phyloP scores from a whole-genome alignment of 1,140 invertebrate genomes.

The Hydropsyche tenuis region DNA sequence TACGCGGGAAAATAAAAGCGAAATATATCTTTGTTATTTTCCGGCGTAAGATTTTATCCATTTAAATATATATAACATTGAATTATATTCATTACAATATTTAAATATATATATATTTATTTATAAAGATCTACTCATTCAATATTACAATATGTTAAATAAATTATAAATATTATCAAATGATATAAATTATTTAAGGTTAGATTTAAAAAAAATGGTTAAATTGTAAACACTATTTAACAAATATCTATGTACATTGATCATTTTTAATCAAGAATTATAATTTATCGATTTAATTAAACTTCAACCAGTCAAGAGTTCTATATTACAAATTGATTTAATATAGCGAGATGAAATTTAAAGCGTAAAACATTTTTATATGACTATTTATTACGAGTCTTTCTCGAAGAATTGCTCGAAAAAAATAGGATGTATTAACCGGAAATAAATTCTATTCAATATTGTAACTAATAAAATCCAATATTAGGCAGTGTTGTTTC shows the following conservation, averaged over 20 bases:
- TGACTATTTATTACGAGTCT: neutral
- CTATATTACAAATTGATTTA: slow-evolving; percentile 25
- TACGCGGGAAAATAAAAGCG: slow-evolving; percentile 42
- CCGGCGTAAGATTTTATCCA: slow-evolving; percentile 41
- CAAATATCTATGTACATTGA: slow-evolving; percentile 48
- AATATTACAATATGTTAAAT: slow-evolving; percentile 42
- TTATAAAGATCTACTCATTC: slow-evolving; percentile 47
- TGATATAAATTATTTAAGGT: slow-evolving; percentile 48
- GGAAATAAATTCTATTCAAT: slow-evolving; percentile 4
- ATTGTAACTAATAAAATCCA: neutral
- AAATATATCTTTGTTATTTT: slow-evolving; percentile 45
- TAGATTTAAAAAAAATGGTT: slow-evolving; percentile 46
- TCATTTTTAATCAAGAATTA: slow-evolving; percentile 25
- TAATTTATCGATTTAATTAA: slow-evolving; percentile 28
- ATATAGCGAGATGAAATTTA: slow-evolving; percentile 29
- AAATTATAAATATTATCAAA: slow-evolving; percentile 50
- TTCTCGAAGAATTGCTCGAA: neutral
- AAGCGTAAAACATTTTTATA: slow-evolving; percentile 28
- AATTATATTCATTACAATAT: slow-evolving; percentile 42
- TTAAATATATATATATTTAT: slow-evolving; percentile 44
- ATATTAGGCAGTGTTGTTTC: no score
- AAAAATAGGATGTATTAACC: neutral
- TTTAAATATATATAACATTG: slow-evolving; percentile 28
- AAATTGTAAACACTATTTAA: slow-evolving; percentile 47
- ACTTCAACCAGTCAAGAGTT: slow-evolving; percentile 33